Conservation (phyloP, 2,888 invertebrate genomes). For the Cerastis rubricosa region DNA sequence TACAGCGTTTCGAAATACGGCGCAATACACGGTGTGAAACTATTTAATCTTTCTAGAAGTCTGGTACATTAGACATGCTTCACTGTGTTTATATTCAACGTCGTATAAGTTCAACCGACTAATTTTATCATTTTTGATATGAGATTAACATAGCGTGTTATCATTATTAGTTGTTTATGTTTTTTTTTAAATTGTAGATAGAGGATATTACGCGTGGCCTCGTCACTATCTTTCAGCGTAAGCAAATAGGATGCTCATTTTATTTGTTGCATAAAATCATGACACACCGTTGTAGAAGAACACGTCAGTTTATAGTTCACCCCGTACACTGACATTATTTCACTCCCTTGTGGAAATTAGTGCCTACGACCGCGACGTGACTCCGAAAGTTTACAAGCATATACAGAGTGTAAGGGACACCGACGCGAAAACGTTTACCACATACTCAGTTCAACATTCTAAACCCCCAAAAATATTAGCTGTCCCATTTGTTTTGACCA, state of each 20-base stretch:
- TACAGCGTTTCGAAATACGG: conserved; percentile 22
- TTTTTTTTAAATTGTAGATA: conserved; percentile 14
- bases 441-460: too few species aligned
- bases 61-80: conserved; percentile 7
- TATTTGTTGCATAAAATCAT: conserved; percentile 7
- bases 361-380: too few species aligned
- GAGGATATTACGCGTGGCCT: neutral
- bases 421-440: too few species aligned
- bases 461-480: too few species aligned
- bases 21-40: conserved; percentile 31
- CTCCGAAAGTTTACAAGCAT: neutral
- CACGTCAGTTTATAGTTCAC: neutral
- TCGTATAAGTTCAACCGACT: conserved; percentile 1
- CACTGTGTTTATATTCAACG: conserved; percentile 4
- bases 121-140: conserved; percentile 25
- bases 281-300: neutral
- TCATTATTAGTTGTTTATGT: conserved; percentile 34
- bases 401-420: neutral
- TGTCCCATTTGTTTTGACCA: too few species aligned
- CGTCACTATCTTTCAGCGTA: neutral
- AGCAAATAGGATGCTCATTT: neutral
- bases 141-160: conserved; percentile 26
- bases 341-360: neutral
- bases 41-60: conserved; percentile 29
- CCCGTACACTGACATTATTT: neutral